Evolutionary conservation across 2,797 vertebrate species (phyloP), one percentile per base, ranked within the genome.

Genomic region (Manis javanica): DNA sequence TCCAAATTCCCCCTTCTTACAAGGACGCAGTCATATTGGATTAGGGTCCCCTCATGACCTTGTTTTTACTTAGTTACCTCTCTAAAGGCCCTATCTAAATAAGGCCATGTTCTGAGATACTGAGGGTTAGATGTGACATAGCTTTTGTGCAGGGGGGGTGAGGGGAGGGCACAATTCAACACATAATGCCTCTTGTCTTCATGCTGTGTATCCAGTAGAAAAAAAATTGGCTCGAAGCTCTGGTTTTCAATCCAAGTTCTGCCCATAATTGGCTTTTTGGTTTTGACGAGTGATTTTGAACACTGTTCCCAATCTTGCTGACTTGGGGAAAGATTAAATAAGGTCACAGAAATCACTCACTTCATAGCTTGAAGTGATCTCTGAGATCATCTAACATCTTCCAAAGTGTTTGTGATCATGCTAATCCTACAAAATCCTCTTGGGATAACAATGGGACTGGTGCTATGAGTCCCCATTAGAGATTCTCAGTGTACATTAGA

Each of bases 211-310:
- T 63, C 42, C 24, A 0, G 13, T 13, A 21, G 21, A 69, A 69
- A 39, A 0, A n/a, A 51, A 26, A 24, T 18, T 15, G 34, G 3
- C 31, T 86, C 51, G 18, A 68, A 64, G 31, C 39, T 77, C 15
- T 63, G 13, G 26, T 23, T 94, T 26, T 85, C 72, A 92, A 21
- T 51, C 42, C 55, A 16, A 82, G 4, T 49, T 75, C 49, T 84
- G 5, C 34, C 57, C 64, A 37, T 29, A 75, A 84, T 42, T 69
- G 51, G 16, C 64, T 91, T n/a, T 49, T 82, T 90, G 23, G 29
- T 91, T 90, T 95, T 85, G 23, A 92, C 12, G n/a, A 24, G 34
- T 87, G 59, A 90, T 81, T 92, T 95, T 61, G 64, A 86, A 79
- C 29, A 19, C 5, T 8, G 39, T 46, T 87, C 39, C 29, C 87